phyloP scores from a whole-genome alignment of 2,113 vertebrate genomes.

The Ibidorhyncha struthersii region DNA sequence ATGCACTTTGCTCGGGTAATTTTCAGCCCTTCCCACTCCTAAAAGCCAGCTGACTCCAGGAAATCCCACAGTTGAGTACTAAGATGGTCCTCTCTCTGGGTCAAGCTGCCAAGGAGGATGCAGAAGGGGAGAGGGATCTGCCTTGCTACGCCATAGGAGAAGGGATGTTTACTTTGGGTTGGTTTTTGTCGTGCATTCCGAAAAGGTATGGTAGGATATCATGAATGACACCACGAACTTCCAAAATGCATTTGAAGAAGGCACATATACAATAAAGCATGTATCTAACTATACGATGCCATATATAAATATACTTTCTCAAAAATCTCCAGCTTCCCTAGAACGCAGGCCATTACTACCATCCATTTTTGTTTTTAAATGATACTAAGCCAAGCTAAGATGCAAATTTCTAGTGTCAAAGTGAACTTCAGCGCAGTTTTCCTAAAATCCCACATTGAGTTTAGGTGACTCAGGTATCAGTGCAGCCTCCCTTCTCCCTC shows the following conservation, averaged over 20 bases:
- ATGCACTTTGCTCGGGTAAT: not conserved
- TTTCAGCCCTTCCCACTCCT: not conserved
- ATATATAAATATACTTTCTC: conserved; percentile 53
- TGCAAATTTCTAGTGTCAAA: not conserved
- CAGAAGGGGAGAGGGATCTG: not conserved
- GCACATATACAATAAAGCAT: conserved; percentile 72
- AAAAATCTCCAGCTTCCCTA: conserved; percentile 61
- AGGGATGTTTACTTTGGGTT: conserved; percentile 28
- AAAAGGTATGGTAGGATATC: conserved; percentile 35
- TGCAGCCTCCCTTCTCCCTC: not conserved
- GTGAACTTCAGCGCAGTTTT: not conserved
- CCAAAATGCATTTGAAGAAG: conserved; percentile 75
- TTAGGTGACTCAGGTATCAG: rapidly evolving
- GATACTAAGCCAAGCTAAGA: not conserved
- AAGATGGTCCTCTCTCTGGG: rapidly evolving
- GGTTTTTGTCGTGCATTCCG: conserved; percentile 52
- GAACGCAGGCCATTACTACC: not conserved
- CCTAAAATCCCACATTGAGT: not conserved
- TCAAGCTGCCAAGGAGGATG: not conserved
- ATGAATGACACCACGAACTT: conserved; percentile 6
- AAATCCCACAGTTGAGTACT: not conserved
- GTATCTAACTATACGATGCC: conserved; percentile 53
- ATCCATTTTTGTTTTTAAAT: not conserved
- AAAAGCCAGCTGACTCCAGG: not conserved
- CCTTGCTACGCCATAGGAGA: not conserved